These are phyloP conservation scores for Sphecodes monilicornis DNA, from an alignment of 2,888 invertebrate genomes.

Conservation along the genomic window DNA sequence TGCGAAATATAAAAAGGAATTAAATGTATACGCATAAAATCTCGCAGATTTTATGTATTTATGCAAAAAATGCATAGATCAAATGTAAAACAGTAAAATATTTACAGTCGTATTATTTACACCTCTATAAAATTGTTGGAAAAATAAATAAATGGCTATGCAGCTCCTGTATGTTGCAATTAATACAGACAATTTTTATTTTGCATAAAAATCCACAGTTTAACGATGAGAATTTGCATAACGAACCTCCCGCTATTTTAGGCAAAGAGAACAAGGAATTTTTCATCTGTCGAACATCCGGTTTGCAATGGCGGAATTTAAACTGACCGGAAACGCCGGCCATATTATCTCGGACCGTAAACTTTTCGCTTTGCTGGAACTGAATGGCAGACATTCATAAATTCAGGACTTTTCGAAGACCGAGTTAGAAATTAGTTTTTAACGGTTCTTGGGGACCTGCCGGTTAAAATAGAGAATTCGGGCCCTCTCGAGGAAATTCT, in stretches of 20 bases:
- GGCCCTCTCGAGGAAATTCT: neutral
- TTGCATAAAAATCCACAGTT: too few species aligned
- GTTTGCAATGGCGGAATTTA: neutral
- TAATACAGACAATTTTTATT: too few species aligned
- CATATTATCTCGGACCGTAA: conserved; percentile 5
- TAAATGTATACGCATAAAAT: too few species aligned
- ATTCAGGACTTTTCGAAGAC: neutral
- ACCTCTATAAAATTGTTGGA: too few species aligned
- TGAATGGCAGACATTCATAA: neutral
- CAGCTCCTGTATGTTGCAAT: too few species aligned
- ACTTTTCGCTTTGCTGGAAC: neutral
- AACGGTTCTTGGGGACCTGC: conserved; percentile 18
- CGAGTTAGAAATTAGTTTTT: conserved; percentile 20
- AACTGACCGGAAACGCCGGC: neutral
- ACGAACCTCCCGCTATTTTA: neutral
- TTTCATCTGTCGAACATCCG: neutral
- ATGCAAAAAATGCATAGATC: too few species aligned
- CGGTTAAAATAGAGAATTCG: conserved; percentile 7
- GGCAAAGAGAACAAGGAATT: neutral
- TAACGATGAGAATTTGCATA: too few species aligned
- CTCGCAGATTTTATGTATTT: too few species aligned
- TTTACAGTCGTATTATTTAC: too few species aligned
- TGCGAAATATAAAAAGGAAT: too few species aligned
- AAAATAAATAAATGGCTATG: too few species aligned
- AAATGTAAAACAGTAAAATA: too few species aligned